These are phyloP conservation scores for Aphidius colemani DNA, from an alignment of 2,888 invertebrate species.

Conservation along the genomic window DNA sequence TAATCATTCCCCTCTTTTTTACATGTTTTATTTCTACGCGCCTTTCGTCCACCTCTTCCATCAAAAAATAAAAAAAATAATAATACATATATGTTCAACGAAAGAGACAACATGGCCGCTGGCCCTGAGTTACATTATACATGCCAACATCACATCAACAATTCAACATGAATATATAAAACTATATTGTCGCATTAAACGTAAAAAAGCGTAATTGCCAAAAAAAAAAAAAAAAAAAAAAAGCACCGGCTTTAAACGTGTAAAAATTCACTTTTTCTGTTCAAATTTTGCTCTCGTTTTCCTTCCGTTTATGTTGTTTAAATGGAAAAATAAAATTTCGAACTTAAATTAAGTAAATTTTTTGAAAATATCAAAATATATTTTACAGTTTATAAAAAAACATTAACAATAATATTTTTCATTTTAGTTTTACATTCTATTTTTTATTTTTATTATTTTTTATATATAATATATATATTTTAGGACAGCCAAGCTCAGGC, in stretches of 20 bases:
- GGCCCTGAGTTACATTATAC: conserved; percentile 20
- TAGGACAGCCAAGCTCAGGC: too few relatives aligned
- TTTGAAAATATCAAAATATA: too few relatives aligned
- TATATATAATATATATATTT: too few relatives aligned
- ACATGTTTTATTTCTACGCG: conserved; percentile 15
- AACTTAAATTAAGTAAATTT: too few relatives aligned
- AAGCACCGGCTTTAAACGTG: too few relatives aligned
- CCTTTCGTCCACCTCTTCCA: conserved; percentile 29
- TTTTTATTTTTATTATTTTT: conserved; percentile 17
- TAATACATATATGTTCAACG: conserved; percentile 36
- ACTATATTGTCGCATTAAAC: too few relatives aligned
- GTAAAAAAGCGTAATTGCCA: too few relatives aligned
- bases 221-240: too few relatives aligned
- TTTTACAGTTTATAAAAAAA: too few relatives aligned
- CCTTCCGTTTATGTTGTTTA: not conserved
- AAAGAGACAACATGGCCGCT: conserved; percentile 46
- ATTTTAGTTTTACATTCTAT: not conserved
- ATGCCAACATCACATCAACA: not conserved
- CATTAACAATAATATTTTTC: too few relatives aligned
- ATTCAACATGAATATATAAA: not conserved
- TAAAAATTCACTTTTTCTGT: not conserved
- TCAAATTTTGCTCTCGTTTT: not conserved
- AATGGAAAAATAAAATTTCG: too few relatives aligned
- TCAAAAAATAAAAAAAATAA: too few relatives aligned
- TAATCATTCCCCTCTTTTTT: conserved; percentile 55